phyloP scores from a whole-genome alignment of 2,797 vertebrate genomes.

The Synaphobranchus kaupii region DNA sequence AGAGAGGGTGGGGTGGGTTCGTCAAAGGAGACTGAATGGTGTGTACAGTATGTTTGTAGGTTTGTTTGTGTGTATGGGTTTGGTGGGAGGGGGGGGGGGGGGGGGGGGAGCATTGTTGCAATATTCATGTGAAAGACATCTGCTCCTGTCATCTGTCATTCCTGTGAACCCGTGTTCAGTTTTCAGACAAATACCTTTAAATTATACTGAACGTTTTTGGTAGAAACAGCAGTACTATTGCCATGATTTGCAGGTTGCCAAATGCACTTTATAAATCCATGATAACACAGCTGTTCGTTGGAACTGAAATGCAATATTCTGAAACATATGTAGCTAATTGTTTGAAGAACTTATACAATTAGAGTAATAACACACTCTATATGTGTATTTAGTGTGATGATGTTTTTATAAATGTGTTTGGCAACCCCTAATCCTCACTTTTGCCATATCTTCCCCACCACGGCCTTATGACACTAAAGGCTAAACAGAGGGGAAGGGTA shows the following conservation, averaged over 20 bases:
- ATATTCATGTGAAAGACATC: conserved; percentile 24
- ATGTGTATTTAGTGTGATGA: conserved; percentile 61
- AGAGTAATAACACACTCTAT: conserved; percentile 18
- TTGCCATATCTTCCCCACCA: conserved; percentile 13
- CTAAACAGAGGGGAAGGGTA: conserved; percentile 7
- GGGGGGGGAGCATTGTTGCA: conserved; percentile 5
- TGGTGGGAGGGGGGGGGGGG: conserved; percentile 2
- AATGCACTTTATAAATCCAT: conserved; percentile 36
- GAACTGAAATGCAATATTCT: conserved; percentile 71
- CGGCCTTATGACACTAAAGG: conserved; percentile 22
- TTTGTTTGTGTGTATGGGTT: conserved; percentile 15
- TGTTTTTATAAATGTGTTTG: conserved; percentile 60
- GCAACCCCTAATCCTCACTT: conserved; percentile 42
- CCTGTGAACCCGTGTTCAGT: neutral
- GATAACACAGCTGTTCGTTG: conserved; percentile 48
- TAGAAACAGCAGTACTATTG: neutral
- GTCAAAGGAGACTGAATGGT: neutral
- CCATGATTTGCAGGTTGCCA: conserved; percentile 29
- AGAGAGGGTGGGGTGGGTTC: neutral
- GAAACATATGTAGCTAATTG: conserved; percentile 73
- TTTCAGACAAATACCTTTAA: conserved; percentile 27
- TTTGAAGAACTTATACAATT: conserved; percentile 30
- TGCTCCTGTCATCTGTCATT: neutral
- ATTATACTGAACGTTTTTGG: neutral
- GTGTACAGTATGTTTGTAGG: neutral